Evolutionary conservation across 1,140 invertebrate species (phyloP), one percentile per base, ranked within the genome.

Genomic region (Neomicropteryx cornuta): DNA sequence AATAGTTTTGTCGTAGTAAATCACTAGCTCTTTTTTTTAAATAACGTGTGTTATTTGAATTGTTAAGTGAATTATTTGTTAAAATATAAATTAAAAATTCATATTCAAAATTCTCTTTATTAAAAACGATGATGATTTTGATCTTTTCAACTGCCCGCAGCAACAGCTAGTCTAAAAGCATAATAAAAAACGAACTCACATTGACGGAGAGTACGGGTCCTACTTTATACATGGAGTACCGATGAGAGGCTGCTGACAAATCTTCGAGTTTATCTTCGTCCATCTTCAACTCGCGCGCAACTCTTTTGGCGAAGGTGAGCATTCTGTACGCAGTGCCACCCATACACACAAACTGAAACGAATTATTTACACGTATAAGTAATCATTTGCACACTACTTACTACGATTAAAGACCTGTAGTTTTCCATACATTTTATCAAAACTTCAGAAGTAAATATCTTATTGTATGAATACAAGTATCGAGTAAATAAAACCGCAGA

Each of bases 201-300:
- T 83, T 93, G 38, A 93, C 75, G 43, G 82, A 86, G 2, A 95
- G 68, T 5, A 95, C 83, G 0, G 89, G 86, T 2, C 90, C 88
- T 6, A 91, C 81, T 80, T 96, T 97, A 60, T 81, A 97, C 79
- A 96, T 85, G 17, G 81, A 81, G 60, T 90, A 97, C 48, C 90
- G 70, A 51, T 92, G 86, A 0, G 87, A 87, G 44, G 76, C 76
- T 44, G 77, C 77, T 24, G 81, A 86, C 41, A 94, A 79, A 60
- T 95, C 88, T 14, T 71, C 61, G 2, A 89, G 58, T 27, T 75
- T 74, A 1, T 77, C 77, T 27, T 81, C 81, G 2, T 76, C 72
- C 48, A 84, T 73, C 2, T 77, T 75, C 43, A 90, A 75, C 58
- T 87, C 75, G 41, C 79, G 60, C 60, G 81, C 74, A 38, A 92